Evolutionary conservation across 2,113 vertebrate species (phyloP).

Genomic region (Notiomystis cincta): DNA sequence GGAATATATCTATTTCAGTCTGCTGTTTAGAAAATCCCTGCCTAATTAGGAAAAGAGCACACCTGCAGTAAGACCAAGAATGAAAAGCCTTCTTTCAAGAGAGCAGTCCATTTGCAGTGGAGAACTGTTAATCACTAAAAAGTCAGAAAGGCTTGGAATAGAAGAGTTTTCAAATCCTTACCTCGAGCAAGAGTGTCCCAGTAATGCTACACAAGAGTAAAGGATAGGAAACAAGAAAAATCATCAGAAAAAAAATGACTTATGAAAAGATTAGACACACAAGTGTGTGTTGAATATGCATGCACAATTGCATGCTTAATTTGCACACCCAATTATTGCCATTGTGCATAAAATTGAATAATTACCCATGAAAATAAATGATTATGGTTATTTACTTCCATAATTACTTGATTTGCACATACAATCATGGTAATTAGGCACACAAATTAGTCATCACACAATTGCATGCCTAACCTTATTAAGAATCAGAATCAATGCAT

Average conservation of each 20-base stretch:
- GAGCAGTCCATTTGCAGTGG: not conserved
- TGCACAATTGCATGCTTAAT: conserved; percentile 72
- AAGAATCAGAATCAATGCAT: conserved; percentile 61
- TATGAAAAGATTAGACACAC: conserved; percentile 59
- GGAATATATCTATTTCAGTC: not conserved
- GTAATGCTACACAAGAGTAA: not conserved
- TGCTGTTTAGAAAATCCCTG: not conserved
- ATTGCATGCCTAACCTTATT: conserved; percentile 71
- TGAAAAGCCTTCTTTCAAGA: not conserved
- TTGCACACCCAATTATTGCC: conserved; percentile 69
- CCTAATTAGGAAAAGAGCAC: not conserved
- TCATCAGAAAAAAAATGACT: not conserved
- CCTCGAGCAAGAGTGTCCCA: not conserved
- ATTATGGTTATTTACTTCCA: conserved; percentile 72
- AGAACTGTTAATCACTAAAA: not conserved
- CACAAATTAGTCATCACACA: conserved; percentile 72
- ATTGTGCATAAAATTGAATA: conserved; percentile 74
- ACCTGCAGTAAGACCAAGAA: not conserved
- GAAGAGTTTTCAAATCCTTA: not conserved
- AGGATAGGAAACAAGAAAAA: not conserved
- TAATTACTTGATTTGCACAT: conserved; percentile 72
- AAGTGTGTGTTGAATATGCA: conserved; percentile 68
- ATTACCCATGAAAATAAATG: conserved; percentile 70
- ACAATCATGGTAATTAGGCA: conserved; percentile 71
- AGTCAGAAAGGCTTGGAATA: not conserved